phyloP scores from a whole-genome alignment of 1,140 invertebrate genomes.

The Akabosia matsudoensis region DNA sequence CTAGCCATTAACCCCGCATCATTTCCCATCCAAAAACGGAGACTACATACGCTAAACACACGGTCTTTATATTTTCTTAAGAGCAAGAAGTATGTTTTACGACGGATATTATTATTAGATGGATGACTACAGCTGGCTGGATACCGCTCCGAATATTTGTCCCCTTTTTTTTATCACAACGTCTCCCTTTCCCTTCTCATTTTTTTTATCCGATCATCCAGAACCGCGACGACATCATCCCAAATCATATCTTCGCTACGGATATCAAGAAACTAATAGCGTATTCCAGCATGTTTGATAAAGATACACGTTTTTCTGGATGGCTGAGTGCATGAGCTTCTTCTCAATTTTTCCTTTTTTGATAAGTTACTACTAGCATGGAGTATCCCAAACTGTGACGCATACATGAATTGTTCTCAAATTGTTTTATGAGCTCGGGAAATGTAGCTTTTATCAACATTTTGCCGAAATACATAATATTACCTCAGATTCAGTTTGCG shows the following conservation, averaged over 20 bases:
- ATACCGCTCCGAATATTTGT: background rate
- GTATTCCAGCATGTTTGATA: background rate
- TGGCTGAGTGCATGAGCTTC: background rate
- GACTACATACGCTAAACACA: no score
- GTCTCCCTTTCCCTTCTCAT: background rate
- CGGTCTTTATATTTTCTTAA: background rate
- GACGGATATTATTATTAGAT: conserved; percentile 6
- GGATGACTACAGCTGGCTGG: background rate
- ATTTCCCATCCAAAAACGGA: background rate
- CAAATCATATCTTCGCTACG: background rate
- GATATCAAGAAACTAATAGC: no score
- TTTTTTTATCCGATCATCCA: background rate
- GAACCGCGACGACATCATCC: background rate
- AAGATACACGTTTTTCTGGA: background rate
- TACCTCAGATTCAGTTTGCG: no score
- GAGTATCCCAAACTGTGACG: no score
- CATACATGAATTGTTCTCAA: no score
- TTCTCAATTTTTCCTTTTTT: no score
- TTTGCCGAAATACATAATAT: no score
- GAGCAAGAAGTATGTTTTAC: background rate
- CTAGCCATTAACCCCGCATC: background rate
- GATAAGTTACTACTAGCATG: no score
- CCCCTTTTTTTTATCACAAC: no score
- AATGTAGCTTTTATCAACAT: no score
- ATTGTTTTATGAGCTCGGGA: no score